Evolutionary conservation across 2,797 vertebrate species (phyloP).

Genomic region (Gallinago nigripennis): DNA sequence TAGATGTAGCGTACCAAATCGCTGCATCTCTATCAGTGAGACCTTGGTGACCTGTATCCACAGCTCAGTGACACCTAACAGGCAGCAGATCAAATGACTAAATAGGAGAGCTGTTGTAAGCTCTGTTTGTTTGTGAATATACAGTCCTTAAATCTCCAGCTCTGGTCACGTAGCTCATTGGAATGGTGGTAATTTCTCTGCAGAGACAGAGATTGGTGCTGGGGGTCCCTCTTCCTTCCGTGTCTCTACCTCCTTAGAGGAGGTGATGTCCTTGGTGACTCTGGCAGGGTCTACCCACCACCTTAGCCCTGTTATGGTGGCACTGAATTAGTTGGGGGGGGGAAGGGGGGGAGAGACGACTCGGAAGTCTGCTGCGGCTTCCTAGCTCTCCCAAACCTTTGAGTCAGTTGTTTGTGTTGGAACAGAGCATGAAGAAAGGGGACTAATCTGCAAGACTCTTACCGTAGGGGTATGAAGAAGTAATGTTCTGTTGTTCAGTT

Average conservation of each 20-base stretch:
- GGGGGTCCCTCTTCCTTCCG: neutral
- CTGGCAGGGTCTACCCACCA: neutral
- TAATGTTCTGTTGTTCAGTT: neutral
- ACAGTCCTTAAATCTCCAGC: neutral
- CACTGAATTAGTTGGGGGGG: neutral
- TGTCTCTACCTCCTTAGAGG: neutral
- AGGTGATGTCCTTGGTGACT: neutral
- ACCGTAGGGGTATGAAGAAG: fast-evolving
- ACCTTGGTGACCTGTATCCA: neutral
- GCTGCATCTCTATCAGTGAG: neutral
- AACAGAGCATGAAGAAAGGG: neutral
- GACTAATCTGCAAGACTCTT: neutral
- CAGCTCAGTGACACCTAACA: neutral
- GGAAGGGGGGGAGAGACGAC: neutral
- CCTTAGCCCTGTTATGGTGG: fast-evolving
- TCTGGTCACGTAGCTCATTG: neutral
- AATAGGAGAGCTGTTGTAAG: neutral
- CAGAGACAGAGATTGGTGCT: neutral
- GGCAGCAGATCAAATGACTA: neutral
- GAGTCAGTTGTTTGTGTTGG: neutral
- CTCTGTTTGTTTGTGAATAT: neutral
- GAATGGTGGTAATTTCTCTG: neutral
- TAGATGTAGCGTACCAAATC: neutral
- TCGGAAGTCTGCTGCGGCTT: neutral
- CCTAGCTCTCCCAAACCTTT: neutral